These are phyloP conservation scores for Aix galericulata DNA, from an alignment of 2,113 vertebrate genomes.

Conservation along the genomic window DNA sequence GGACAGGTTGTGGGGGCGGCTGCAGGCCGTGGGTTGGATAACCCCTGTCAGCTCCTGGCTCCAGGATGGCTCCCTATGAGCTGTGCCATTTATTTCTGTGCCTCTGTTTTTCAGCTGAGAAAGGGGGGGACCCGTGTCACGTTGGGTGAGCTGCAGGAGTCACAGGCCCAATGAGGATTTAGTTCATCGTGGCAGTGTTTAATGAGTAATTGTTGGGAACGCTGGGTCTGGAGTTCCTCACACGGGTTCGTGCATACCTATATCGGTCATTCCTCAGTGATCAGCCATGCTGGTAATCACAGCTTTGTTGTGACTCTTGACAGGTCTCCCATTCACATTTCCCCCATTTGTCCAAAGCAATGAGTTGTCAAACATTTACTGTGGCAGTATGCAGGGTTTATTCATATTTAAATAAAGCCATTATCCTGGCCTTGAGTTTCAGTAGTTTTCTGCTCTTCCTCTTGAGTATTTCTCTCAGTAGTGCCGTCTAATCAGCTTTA, in stretches of 20 bases:
- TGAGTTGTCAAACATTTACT: conserved; percentile 56
- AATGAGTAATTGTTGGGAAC: background rate
- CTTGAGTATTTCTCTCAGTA: conserved; percentile 71
- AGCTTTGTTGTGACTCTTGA: background rate
- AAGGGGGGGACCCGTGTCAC: accelerated
- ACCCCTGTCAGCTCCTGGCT: background rate
- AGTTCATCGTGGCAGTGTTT: accelerated
- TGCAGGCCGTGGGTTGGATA: background rate
- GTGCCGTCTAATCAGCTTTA: conserved; percentile 74
- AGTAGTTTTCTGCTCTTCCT: conserved; percentile 63
- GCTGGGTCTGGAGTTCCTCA: background rate
- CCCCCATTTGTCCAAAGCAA: conserved; percentile 42
- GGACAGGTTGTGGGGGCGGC: accelerated
- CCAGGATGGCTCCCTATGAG: background rate
- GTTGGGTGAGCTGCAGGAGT: background rate
- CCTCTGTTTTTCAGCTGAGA: background rate
- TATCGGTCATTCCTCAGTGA: background rate
- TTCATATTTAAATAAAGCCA: conserved; percentile 72
- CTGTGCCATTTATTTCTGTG: accelerated
- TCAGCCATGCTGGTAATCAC: background rate
- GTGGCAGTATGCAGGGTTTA: background rate
- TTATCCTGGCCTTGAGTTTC: conserved; percentile 54
- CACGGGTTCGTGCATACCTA: background rate
- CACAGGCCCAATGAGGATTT: background rate
- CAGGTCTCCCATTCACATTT: background rate